Base-by-base conservation (phyloP, 1,140 invertebrate genomes). In the Phocides pigmalion region DNA sequence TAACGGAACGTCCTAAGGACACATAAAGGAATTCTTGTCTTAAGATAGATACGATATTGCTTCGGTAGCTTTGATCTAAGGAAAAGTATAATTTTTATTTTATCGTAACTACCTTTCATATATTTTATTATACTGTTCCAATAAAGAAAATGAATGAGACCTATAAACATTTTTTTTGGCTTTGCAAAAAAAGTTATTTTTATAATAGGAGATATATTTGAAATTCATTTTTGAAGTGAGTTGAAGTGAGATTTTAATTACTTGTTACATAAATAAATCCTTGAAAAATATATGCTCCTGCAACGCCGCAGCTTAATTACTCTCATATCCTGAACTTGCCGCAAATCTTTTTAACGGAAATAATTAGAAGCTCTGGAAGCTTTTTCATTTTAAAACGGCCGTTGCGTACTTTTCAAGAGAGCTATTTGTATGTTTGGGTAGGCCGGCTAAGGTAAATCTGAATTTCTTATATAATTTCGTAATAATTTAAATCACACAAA, bases 291-390 rank as follows among this genome's bases (percentile, higher is more conserved):
- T 50, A n/a, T 56, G 37, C 51, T 41, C n/a, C 37, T 25, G 20
- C 37, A 2, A 5, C 1, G 11, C 11, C 11, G 22, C 22, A 22
- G 37, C 20, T 56, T 42, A 56, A 41, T 56, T 41, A 56, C 51
- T 16, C 17, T 54, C 32, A 54, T 41, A 42, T 56, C 37, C 51
- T 56, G 39, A 3, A 17, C 20, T 56, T 56, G 4, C 51, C 19
- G 20, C 32, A 42, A 37, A 56, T 56, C 51, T 56, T 25, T 56
- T 56, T 56, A 42, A 39, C 37, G 51, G 51, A 56, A 56, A 56
- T 56, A 41, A 56, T 56, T 56, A 44, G 53, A 42, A 41, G 20
- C 37, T 25, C 53, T 15, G 37, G 20, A 15, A 22, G 20, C 14
- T 42, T 28, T 41, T 44, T 39, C 17, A 44, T 56, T 56, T 56